Evolutionary conservation across 1,140 invertebrate species (phyloP), one percentile per base, ranked within the genome.

Genomic region (Melanaphis sacchari): DNA sequence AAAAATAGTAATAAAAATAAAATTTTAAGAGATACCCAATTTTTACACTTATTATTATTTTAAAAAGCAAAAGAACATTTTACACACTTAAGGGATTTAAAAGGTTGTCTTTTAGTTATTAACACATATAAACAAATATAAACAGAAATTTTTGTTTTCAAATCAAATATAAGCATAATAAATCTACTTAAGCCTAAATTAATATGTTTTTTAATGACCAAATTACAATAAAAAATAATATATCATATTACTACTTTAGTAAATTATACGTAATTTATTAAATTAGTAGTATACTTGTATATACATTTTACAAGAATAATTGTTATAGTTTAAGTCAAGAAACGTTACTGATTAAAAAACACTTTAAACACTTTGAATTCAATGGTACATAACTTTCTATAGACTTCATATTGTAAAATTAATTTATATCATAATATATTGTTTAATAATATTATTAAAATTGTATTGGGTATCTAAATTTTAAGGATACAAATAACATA

Each of bases 351-450:
- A 52, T 36, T 4, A 36, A 89, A 36, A 52, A 24, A 87, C n/a
- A 54, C 26, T 54, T 54, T 26, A 26, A 76, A 76, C 31, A 76
- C 36, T 66, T 76, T n/a, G 18, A 76, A 76, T n/a, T 46, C 15
- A 43, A 26, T 41, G 26, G 6, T 85, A n/a, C 40, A 85, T 9
- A 43, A 84, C 11, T 43, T 15, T 85, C 26, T 31, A 85, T 43
- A 43, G 24, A 85, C 18, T 43, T 85, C 41, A 85, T n/a, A 15
- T 41, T 11, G 15, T 85, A n/a, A 46, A 24, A 46, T 43, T 36
- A 43, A 87, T 46, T n/a, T 11, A 85, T 87, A 18, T n/a, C n/a
- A 41, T 41, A 84, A 84, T 84, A 84, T 84, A 84, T 84, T 84
- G 5, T 26, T 31, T 31, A 3, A 87, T 43, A n/a, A 85, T 85